Percentiles rank a stretch among this genome's conserved stretches.
Conservation (phyloP, 2,888 invertebrate genomes). For the Agonopterix heracliana region DNA sequence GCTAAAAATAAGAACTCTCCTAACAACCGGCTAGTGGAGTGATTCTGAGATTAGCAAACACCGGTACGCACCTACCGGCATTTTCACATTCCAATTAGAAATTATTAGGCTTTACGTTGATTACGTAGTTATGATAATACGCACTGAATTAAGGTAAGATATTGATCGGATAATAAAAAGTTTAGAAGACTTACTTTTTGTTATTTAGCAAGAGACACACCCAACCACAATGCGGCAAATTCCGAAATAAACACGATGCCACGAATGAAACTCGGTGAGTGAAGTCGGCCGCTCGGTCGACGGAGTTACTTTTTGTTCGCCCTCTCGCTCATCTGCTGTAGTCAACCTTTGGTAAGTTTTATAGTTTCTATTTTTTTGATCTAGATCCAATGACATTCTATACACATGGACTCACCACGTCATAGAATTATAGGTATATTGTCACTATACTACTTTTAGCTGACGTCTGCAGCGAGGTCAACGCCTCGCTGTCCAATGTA, state of each 20-base stretch:
- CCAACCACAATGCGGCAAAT: constrained; percentile 49
- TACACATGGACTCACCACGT: no score
- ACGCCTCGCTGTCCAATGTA: no score
- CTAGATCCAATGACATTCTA: no score
- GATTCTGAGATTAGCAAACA: constrained; percentile 18
- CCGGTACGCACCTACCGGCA: constrained; percentile 16
- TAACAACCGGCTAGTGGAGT: constrained; percentile 41
- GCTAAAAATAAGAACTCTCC: constrained; percentile 55
- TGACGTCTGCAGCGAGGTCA: no score
- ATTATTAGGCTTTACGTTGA: constrained; percentile 5
- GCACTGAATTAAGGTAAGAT: not conserved
- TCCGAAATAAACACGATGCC: constrained; percentile 55
- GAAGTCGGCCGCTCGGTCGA: constrained; percentile 45
- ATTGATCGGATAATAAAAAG: not conserved
- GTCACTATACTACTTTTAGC: no score
- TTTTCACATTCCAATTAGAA: not conserved
- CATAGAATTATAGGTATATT: no score
- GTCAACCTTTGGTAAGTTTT: no score
- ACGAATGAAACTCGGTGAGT: constrained; percentile 33
- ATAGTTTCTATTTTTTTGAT: no score
- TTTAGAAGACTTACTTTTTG: constrained; percentile 43
- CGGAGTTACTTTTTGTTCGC: constrained; percentile 45
- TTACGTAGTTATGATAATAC: not conserved
- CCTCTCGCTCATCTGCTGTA: constrained; percentile 43
- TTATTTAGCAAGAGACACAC: constrained; percentile 47